Evolutionary conservation across 1,140 invertebrate genomes (phyloP), one percentile per base, ranked within the genome.

Genomic region (Drosophila orena): DNA sequence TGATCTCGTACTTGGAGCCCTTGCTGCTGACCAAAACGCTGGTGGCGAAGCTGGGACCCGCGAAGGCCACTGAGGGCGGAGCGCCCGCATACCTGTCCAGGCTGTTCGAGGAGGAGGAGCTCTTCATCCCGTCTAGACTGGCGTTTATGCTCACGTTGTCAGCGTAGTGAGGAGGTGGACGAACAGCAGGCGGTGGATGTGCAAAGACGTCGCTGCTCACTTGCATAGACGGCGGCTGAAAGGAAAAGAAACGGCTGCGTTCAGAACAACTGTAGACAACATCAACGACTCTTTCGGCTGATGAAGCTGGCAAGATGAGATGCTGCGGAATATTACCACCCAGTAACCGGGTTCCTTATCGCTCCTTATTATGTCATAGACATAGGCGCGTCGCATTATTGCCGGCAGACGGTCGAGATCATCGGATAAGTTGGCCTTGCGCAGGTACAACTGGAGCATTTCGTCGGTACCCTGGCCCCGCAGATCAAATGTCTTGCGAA

Each of bases 361-460:
- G 69, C 90, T 91, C 44, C 86, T 83, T 60, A 91, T 84, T 75
- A 91, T 91, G 74, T 91, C 90, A 57, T 91, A 91, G 22, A 91
- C 80, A 53, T 91, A 91, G 27, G 90, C 73, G 17, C 90, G 81
- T 27, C 90, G 60, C 74, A 86, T 80, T 15, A 90, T 62, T 22
- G 85, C 56, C 49, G 90, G 77, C 46, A 91, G 56, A 7, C 61
- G 66, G 34, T 90, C 71, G 40, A 91, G 75, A 30, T 91, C 74
- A 52, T 90, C 90, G 46, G 73, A 58, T 5, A 86, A 44, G 17
- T 91, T 78, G 35, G 90, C 90, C 58, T 81, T 91, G 35, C 81
- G 76, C 50, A 91, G 46, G 62, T 91, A 91, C 42, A 91, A 52
- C 30, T 85, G 85, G 3, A 91, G 77, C 77, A 91, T 90, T 61